Percentiles rank a stretch among this genome's conserved stretches.
Conservation (phyloP, 2,113 vertebrate species). For the Amia ocellicauda region DNA sequence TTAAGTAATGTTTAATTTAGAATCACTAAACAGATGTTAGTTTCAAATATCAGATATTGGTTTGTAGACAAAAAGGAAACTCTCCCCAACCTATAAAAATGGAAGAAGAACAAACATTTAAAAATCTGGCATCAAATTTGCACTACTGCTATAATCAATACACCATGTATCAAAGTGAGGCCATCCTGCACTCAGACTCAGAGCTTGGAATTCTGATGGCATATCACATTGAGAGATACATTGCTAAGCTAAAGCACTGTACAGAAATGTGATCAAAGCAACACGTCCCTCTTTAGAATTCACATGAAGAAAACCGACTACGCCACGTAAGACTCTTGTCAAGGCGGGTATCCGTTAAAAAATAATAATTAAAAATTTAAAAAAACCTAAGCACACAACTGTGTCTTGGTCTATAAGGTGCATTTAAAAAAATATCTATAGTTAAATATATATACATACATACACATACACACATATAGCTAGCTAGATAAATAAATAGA, state of each 20-base stretch:
- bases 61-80: too few relatives aligned
- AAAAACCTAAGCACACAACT: too few relatives aligned
- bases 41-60: too few relatives aligned
- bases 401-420: too few relatives aligned
- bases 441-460: too few relatives aligned
- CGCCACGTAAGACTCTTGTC: conserved; percentile 59
- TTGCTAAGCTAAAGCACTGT: conserved; percentile 57
- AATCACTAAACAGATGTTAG: too few relatives aligned
- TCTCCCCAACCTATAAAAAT: conserved; percentile 5
- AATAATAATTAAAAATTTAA: too few relatives aligned
- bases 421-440: too few relatives aligned
- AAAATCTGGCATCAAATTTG: conserved; percentile 64
- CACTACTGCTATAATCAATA: conserved; percentile 39
- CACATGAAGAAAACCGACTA: conserved; percentile 50
- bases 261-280: conserved; percentile 63
- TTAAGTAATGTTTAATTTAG: too few relatives aligned
- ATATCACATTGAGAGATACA: conserved; percentile 56
- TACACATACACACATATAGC: too few relatives aligned
- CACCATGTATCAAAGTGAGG: conserved; percentile 45
- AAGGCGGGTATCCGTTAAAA: conserved; percentile 47
- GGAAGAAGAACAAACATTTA: conserved; percentile 32
- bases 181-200: conserved; percentile 47
- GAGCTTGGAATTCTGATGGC: conserved; percentile 56
- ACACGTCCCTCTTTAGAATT: conserved; percentile 49
- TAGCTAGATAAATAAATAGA: too few relatives aligned